Evolutionary conservation across 1,140 invertebrate species (phyloP).

Genomic region (Orchesella cincta): DNA sequence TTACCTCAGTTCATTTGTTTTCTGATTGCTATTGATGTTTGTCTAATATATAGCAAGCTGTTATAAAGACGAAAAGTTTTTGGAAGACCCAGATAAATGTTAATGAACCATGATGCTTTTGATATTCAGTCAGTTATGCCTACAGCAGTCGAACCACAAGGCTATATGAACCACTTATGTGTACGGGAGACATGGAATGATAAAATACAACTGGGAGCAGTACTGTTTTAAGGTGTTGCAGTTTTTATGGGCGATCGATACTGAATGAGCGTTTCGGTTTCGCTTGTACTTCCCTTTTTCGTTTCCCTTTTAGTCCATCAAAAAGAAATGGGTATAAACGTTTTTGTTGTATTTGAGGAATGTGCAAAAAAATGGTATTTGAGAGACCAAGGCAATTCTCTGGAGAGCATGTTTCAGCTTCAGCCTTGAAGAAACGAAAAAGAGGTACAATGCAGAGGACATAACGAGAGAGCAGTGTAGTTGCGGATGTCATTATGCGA

Average conservation of each 20-base stretch:
- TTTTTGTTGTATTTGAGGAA: background rate
- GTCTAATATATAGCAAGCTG: too few relatives aligned
- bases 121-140: background rate
- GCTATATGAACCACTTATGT: background rate
- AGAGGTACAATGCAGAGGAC: background rate
- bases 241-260: constrained; percentile 23
- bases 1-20: too few relatives aligned
- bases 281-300: background rate
- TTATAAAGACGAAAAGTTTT: too few relatives aligned
- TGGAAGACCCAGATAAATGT: constrained; percentile 16
- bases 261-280: background rate
- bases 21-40: too few relatives aligned
- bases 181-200: background rate
- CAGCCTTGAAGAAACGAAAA: too few relatives aligned
- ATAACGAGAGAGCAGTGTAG: too few relatives aligned
- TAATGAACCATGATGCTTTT: constrained; percentile 18
- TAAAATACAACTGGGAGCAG: background rate
- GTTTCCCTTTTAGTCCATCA: background rate
- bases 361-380: too few relatives aligned
- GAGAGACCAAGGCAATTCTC: too few relatives aligned
- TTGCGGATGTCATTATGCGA: too few relatives aligned
- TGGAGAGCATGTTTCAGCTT: background rate
- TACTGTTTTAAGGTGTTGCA: constrained; percentile 8
- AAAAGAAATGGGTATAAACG: background rate
- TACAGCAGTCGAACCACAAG: background rate